Percentiles rank a stretch among this genome's conserved stretches.
These are phyloP conservation scores for Mycalesis mineus DNA, from an alignment of 2,888 invertebrate genomes.

Conservation along the genomic window DNA sequence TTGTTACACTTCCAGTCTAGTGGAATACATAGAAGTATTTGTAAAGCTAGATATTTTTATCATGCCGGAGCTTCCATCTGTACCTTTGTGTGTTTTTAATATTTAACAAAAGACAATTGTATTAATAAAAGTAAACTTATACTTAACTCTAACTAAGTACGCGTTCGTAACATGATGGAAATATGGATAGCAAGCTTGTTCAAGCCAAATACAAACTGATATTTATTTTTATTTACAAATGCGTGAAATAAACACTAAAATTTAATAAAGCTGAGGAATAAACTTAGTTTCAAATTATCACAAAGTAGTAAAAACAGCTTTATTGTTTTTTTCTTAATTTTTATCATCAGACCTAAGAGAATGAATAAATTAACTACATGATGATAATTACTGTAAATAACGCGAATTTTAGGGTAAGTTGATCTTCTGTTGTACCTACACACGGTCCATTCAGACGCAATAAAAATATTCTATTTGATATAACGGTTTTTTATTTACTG, in stretches of 20 bases:
- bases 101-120: not conserved
- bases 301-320: too few relatives aligned
- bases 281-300: too few relatives aligned
- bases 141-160: not conserved
- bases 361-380: too few relatives aligned
- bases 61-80: not conserved
- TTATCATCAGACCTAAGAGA: too few relatives aligned
- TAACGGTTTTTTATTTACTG: not conserved
- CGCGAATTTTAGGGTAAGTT: slow-evolving; percentile 1
- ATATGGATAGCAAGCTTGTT: too few relatives aligned
- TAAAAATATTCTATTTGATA: not conserved
- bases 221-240: too few relatives aligned
- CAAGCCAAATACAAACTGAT: too few relatives aligned
- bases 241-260: too few relatives aligned
- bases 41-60: not conserved
- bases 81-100: not conserved
- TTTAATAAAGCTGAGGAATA: too few relatives aligned
- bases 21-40: not conserved
- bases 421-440: not conserved
- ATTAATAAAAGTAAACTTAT: not conserved
- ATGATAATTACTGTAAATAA: not conserved
- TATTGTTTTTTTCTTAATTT: too few relatives aligned
- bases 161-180: too few relatives aligned
- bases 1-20: too few relatives aligned
- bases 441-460: not conserved